Conservation (phyloP, 2,113 vertebrate species). For the Bombycilla garrulus region DNA sequence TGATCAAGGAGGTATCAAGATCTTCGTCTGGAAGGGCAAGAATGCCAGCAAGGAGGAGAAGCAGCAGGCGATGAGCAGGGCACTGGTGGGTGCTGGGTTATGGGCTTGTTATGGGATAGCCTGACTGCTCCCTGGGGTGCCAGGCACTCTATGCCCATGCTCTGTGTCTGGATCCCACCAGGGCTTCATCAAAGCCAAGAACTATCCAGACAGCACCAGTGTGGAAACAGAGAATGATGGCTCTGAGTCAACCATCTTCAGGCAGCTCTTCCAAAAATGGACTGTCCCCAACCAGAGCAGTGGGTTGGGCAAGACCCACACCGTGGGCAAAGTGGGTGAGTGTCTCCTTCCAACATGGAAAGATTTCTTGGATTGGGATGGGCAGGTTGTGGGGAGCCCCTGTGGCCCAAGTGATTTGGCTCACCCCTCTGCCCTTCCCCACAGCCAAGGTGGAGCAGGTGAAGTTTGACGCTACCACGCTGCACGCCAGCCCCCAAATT, state of each 20-base stretch:
- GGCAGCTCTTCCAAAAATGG: slow-evolving; percentile 89
- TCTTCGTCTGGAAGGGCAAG: slow-evolving; percentile 88
- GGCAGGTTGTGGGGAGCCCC: too few species aligned
- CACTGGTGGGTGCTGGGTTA: slow-evolving; percentile 62
- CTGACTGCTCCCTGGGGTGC: not conserved
- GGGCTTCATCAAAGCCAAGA: slow-evolving; percentile 87
- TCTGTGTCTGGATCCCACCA: not conserved
- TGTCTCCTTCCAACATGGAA: rapidly evolving
- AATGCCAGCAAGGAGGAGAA: slow-evolving; percentile 76
- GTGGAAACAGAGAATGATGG: slow-evolving; percentile 84
- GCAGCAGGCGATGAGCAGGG: slow-evolving; percentile 72
- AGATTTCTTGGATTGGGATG: not conserved
- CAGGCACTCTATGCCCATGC: rapidly evolving
- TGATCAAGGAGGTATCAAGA: slow-evolving; percentile 82
- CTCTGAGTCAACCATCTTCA: slow-evolving; percentile 80
- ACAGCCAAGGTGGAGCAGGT: slow-evolving; percentile 87
- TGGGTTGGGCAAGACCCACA: slow-evolving; percentile 78
- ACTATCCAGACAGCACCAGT: slow-evolving; percentile 75
- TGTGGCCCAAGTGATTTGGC: rapidly evolving
- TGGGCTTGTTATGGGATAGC: not conserved
- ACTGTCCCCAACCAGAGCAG: slow-evolving; percentile 68
- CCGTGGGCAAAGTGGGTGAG: slow-evolving; percentile 80
- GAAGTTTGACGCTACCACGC: slow-evolving; percentile 80
- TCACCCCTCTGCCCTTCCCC: not conserved
- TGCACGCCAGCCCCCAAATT: slow-evolving; percentile 80